Conservation (phyloP, 1,140 invertebrate genomes). For the Paraescarpia echinospica region DNA sequence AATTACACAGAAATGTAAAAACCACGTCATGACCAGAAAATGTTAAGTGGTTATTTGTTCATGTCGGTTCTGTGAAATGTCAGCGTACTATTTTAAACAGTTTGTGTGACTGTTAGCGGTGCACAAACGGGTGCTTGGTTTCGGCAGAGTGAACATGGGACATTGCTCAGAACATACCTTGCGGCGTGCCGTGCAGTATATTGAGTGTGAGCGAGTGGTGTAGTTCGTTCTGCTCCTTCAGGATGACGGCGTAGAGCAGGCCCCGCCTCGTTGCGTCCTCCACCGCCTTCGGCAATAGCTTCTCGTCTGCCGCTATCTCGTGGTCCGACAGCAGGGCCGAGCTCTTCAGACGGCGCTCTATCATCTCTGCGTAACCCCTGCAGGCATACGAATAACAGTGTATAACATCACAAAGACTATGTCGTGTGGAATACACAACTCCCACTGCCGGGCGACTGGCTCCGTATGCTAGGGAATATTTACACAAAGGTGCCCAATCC, state of each 20-base stretch:
- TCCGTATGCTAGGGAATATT: background rate
- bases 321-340: slow-evolving; percentile 80
- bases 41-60: background rate
- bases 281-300: slow-evolving; percentile 78
- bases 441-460: background rate
- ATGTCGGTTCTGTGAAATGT: background rate
- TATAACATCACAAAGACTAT: slow-evolving; percentile 12
- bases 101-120: background rate
- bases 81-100: slow-evolving; percentile 4
- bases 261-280: slow-evolving; percentile 83
- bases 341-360: slow-evolving; percentile 80
- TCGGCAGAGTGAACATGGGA: background rate
- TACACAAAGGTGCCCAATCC: too few species aligned
- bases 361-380: slow-evolving; percentile 85
- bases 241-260: slow-evolving; percentile 84
- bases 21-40: background rate
- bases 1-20: background rate
- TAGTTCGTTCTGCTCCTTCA: slow-evolving; percentile 81
- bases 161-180: slow-evolving; percentile 66
- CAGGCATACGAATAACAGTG: slow-evolving; percentile 39
- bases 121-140: background rate
- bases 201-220: slow-evolving; percentile 85
- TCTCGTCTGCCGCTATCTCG: slow-evolving; percentile 71
- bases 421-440: background rate
- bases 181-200: slow-evolving; percentile 84